Base-by-base conservation (phyloP, 2,888 invertebrate species). In the Drosophila prostipennis region DNA sequence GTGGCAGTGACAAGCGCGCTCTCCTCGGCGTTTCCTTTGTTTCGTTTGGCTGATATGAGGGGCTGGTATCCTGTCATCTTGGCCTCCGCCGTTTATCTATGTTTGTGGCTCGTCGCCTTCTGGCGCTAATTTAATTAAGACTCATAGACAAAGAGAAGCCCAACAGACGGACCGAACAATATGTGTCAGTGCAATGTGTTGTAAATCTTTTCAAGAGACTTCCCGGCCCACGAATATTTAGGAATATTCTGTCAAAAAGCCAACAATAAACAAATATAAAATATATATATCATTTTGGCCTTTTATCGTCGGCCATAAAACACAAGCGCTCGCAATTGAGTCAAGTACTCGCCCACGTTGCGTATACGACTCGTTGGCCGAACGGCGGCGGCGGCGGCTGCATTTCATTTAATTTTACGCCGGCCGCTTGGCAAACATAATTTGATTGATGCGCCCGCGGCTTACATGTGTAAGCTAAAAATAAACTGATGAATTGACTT, bases 111-210 rank as follows among this genome's bases (percentile, higher is more conserved):
- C 58, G 72, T 54, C 70, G 82, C 73, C 70, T 76, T 64, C 79
- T 57, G 43, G 67, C 72, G 67, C 76, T 88, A 84, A 84, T 84
- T 84, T 84, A 84, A 84, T 84, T 84, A 88, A 88, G 78, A 68
- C 36, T 59, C 65, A 64, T 63, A 76, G 79, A 65, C 64, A 54
- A 56, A 71, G 71, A 48, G 71, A 48, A 40, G 29, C 49, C 70
- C 45, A 45, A 60, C 72, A 14, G 68, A 46, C 77, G 52, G 61
- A 10, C 32, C 32, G 3, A 34, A 45, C 80, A 74, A 82, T 79
- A 82, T 87, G 80, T 78, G 83, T 77, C 83, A 80, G 69, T 68
- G 49, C 78, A 80, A 84, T 84, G 83, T 88, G 83, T 60, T 69
- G 67, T 69, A 75, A 48, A 83, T 74, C 78, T 72, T 74, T 78